Evolutionary conservation across 2,797 vertebrate species (phyloP).

Genomic region (Sylvia borin): DNA sequence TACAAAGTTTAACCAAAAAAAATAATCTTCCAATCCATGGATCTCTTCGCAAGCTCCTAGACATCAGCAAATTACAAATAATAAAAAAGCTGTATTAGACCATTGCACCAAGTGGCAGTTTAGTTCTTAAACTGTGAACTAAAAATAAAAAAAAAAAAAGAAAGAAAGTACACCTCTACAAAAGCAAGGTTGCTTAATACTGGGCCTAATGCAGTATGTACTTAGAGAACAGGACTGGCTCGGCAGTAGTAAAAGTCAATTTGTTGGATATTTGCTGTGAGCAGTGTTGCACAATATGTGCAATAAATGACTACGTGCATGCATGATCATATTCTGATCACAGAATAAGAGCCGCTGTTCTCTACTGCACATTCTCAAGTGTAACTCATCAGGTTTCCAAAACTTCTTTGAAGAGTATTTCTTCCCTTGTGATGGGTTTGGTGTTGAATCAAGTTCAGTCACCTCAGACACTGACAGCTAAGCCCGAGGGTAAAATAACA

Average conservation of each 20-base stretch:
- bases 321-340: neutral
- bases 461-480: neutral
- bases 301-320: neutral
- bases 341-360: neutral
- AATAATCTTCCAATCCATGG: neutral
- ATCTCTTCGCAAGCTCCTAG: neutral
- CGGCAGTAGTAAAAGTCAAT: neutral
- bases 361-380: neutral
- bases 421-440: neutral
- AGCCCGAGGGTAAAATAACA: neutral
- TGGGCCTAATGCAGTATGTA: neutral
- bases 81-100: neutral
- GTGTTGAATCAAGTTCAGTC: neutral
- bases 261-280: neutral
- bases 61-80: neutral
- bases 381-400: neutral
- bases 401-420: neutral
- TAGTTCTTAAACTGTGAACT: neutral
- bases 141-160: neutral
- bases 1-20: neutral
- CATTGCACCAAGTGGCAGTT: neutral
- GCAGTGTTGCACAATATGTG: neutral
- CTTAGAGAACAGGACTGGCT: neutral
- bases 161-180: too few relatives aligned
- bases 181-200: neutral